phyloP scores from a whole-genome alignment of 2,797 vertebrate genomes.

The Sebastolobus alascanus region DNA sequence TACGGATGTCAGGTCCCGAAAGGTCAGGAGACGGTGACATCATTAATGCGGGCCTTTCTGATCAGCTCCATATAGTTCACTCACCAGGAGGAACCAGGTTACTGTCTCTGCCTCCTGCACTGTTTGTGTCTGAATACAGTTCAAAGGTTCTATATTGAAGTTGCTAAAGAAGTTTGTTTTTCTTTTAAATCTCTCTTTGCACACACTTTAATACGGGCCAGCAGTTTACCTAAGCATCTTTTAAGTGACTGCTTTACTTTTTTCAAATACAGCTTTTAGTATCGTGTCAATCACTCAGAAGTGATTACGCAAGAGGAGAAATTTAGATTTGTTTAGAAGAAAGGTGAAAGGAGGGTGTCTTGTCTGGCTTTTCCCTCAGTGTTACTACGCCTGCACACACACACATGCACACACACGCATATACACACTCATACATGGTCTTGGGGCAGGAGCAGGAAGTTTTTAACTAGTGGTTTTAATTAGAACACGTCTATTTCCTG shows the following conservation, averaged over 20 bases:
- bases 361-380: conserved; percentile 80
- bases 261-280: not conserved
- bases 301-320: conserved; percentile 67
- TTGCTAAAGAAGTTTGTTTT: not conserved
- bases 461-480: conserved; percentile 99
- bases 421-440: conserved; percentile 77
- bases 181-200: not conserved
- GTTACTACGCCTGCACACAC: conserved; percentile 9
- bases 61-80: conserved; percentile 77
- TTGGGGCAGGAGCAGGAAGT: conserved; percentile 95
- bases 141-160: conserved; percentile 2
- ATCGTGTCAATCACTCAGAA: not conserved
- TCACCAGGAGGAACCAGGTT: conserved; percentile 20
- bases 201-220: not conserved
- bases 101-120: conserved; percentile 29
- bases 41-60: conserved; percentile 77
- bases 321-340: conserved; percentile 14
- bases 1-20: conserved; percentile 65
- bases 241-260: not conserved
- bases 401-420: conserved; percentile 14
- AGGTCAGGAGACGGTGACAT: conserved; percentile 81
- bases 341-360: conserved; percentile 67
- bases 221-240: too few species aligned
- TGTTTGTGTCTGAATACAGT: conserved; percentile 7
- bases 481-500: conserved; percentile 99